Evolutionary conservation across 2,113 vertebrate genomes (phyloP).

Genomic region (Clarias macrocephalus): DNA sequence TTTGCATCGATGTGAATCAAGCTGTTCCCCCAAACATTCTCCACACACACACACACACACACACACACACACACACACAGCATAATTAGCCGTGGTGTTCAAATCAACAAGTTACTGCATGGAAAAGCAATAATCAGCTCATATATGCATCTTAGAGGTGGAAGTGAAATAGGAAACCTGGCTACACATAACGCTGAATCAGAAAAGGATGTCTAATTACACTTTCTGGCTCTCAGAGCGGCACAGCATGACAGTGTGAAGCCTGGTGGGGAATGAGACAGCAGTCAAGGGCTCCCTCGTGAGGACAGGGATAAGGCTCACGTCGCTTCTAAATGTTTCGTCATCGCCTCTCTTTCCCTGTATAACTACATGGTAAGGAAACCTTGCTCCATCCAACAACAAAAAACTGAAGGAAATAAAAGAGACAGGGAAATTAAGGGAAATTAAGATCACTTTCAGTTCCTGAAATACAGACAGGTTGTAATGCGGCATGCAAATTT

Average conservation of each 20-base stretch:
- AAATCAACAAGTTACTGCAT: neutral
- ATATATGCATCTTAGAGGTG: neutral
- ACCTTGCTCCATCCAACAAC: neutral
- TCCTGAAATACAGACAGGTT: constrained; percentile 26
- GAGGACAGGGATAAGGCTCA: neutral
- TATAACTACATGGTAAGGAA: neutral
- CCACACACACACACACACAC: neutral
- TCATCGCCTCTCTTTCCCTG: neutral
- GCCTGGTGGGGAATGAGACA: neutral
- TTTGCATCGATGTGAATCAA: neutral
- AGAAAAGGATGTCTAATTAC: neutral
- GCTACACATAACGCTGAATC: neutral
- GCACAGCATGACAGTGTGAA: neutral
- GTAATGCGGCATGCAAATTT: neutral
- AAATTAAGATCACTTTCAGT: constrained; percentile 4
- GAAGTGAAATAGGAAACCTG: neutral
- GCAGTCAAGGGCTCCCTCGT: neutral
- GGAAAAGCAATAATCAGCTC: neutral
- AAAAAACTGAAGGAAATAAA: neutral
- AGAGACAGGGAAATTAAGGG: neutral
- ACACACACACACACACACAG: neutral
- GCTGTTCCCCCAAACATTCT: neutral
- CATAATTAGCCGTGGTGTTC: neutral
- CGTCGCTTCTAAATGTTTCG: neutral
- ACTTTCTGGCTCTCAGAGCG: neutral